Percentiles rank a stretch among this genome's conserved stretches.
These are phyloP conservation scores for Alca torda DNA, from an alignment of 2,797 vertebrate genomes.

Conservation along the genomic window DNA sequence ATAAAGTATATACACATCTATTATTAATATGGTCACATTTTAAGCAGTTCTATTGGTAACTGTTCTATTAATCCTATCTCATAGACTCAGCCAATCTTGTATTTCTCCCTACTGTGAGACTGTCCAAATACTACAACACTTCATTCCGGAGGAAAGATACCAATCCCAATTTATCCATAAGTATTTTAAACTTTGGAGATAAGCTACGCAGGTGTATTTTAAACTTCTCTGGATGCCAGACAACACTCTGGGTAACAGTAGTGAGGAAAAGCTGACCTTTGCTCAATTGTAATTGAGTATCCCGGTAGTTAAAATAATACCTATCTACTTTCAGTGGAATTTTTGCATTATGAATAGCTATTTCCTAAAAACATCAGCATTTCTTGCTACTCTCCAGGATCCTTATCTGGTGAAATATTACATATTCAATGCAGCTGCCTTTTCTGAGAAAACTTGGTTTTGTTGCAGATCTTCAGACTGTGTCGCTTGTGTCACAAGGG, in stretches of 20 bases:
- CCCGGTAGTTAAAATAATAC: not conserved
- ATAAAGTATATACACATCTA: not conserved
- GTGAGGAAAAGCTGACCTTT: not conserved
- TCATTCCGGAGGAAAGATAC: not conserved
- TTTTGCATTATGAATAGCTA: not conserved
- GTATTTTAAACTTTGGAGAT: not conserved
- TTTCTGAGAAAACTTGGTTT: not conserved
- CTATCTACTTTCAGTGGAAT: not conserved
- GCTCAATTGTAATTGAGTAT: not conserved
- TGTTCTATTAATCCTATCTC: not conserved
- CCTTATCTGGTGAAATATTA: not conserved
- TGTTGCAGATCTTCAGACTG: not conserved
- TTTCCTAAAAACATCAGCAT: not conserved
- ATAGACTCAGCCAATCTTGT: not conserved
- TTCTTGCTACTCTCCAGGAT: not conserved
- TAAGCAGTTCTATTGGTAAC: not conserved
- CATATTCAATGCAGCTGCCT: not conserved
- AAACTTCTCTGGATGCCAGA: not conserved
- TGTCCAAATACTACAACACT: not conserved
- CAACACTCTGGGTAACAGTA: not conserved
- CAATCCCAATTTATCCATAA: not conserved
- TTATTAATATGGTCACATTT: not conserved
- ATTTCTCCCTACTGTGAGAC: not conserved
- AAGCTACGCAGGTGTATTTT: not conserved
- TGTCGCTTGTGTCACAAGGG: not conserved